A percentile compares a stretch with the other conserved stretches of the same genome.
phyloP scores from a whole-genome alignment of 2,888 invertebrate genomes.

The Ditula angustiorana region DNA sequence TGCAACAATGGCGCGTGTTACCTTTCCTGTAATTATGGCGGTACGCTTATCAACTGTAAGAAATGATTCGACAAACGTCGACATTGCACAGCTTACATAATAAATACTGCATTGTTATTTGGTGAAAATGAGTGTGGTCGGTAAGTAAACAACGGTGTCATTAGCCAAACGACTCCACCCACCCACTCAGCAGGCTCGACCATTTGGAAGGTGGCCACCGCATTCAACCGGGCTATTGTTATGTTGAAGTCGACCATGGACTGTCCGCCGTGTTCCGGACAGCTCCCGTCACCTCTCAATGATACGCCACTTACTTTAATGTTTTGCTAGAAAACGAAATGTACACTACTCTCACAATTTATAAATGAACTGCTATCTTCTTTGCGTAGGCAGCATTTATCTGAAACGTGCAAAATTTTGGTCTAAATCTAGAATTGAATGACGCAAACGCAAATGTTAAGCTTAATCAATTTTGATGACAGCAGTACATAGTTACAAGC shows the following conservation, averaged over 20 bases:
- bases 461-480: neutral
- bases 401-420: conserved; percentile 7
- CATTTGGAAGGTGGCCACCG: conserved; percentile 56
- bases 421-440: conserved; percentile 1
- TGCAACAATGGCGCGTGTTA: conserved; percentile 16
- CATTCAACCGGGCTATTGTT: conserved; percentile 54
- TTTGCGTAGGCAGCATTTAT: conserved; percentile 15
- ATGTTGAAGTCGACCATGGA: conserved; percentile 47
- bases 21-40: conserved; percentile 11
- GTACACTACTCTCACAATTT: neutral
- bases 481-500: neutral
- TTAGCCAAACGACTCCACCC: conserved; percentile 49
- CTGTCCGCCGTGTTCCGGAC: conserved; percentile 35
- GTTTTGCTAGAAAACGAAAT: neutral
- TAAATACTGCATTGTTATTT: conserved; percentile 35
- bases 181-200: conserved; percentile 46
- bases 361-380: conserved; percentile 12
- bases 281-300: conserved; percentile 30
- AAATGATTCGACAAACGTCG: neutral
- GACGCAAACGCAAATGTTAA: neutral
- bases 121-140: conserved; percentile 46
- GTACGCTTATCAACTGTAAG: conserved; percentile 1
- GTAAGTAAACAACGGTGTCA: conserved; percentile 52
- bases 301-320: conserved; percentile 25
- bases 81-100: conserved; percentile 25